Conservation (phyloP, 2,113 vertebrate genomes). For the Erinaceus europaeus region DNA sequence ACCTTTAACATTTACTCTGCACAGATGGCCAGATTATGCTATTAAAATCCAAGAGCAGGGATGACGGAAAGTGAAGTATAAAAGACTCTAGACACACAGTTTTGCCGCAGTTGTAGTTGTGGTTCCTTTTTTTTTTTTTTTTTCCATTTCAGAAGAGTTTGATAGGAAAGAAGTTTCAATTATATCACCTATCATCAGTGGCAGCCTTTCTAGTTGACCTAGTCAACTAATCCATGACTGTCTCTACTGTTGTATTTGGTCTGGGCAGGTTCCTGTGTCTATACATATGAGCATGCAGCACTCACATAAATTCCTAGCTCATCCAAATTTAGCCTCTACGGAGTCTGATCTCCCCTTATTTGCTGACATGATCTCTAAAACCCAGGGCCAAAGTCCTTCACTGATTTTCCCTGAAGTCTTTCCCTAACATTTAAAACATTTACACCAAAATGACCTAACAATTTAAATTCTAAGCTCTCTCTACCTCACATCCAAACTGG, state of each 20-base stretch:
- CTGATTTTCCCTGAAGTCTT: background rate
- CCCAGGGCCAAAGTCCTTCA: background rate
- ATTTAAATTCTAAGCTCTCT: background rate
- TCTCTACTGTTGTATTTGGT: constrained; percentile 51
- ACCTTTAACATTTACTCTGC: background rate
- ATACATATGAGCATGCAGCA: constrained; percentile 12
- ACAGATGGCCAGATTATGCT: background rate
- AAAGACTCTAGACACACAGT: background rate
- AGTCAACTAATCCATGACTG: constrained; percentile 48
- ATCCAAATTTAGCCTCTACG: constrained; percentile 41
- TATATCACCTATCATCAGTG: background rate
- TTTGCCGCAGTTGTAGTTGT: background rate
- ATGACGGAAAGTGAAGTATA: background rate
- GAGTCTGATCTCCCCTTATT: background rate
- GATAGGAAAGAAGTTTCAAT: constrained; percentile 30
- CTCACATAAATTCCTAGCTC: background rate
- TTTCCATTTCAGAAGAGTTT: constrained; percentile 1
- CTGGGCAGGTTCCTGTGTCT: constrained; percentile 3
- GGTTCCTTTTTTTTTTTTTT: background rate
- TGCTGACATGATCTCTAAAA: constrained; percentile 16
- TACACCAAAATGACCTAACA: background rate
- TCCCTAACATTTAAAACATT: background rate
- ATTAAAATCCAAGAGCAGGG: background rate
- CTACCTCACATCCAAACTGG: background rate
- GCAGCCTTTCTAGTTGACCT: constrained; percentile 51